Percentiles rank a stretch among this genome's conserved stretches.
Evolutionary conservation across 2,888 invertebrate genomes (phyloP).

Genomic region (Volucella inflata): DNA sequence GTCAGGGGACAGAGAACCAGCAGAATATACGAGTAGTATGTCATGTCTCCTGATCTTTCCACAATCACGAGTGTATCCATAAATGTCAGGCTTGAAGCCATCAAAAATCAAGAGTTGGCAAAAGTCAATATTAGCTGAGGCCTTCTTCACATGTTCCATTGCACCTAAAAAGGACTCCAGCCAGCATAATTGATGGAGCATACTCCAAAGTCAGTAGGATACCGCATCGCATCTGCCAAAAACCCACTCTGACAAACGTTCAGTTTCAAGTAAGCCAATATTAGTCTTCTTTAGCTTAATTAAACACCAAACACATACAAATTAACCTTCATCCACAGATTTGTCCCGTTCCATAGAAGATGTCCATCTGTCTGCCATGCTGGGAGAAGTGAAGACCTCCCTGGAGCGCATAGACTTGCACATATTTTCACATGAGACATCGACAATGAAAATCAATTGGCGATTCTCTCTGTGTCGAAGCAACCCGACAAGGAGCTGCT

Average conservation of each 20-base stretch:
- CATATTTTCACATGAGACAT: slow-evolving; percentile 44
- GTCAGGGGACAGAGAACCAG: slow-evolving; percentile 3
- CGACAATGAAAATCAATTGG: slow-evolving; percentile 62
- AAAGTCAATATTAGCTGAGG: slow-evolving; percentile 61
- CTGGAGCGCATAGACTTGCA: slow-evolving; percentile 44
- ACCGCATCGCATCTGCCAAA: background rate
- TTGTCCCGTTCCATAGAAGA: slow-evolving; percentile 37
- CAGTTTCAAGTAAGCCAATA: slow-evolving; percentile 62
- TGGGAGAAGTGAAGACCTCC: slow-evolving; percentile 60
- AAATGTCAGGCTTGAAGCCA: slow-evolving; percentile 43
- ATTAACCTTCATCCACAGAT: slow-evolving; percentile 55
- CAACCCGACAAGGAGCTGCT: slow-evolving; percentile 42
- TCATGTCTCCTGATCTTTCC: background rate
- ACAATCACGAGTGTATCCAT: slow-evolving; percentile 16
- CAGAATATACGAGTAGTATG: too few relatives aligned
- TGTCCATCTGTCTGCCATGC: slow-evolving; percentile 11
- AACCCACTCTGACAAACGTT: slow-evolving; percentile 2
- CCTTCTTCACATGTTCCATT: slow-evolving; percentile 40
- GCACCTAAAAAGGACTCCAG: slow-evolving; percentile 43
- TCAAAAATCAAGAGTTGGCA: slow-evolving; percentile 55
- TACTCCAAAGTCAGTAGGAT: background rate
- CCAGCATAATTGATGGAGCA: slow-evolving; percentile 49
- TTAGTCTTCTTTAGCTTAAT: slow-evolving; percentile 71
- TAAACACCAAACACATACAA: slow-evolving; percentile 63
- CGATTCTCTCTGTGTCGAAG: background rate